Conservation (phyloP, 2,888 invertebrate genomes). For the Lepidochrysops patricia region DNA sequence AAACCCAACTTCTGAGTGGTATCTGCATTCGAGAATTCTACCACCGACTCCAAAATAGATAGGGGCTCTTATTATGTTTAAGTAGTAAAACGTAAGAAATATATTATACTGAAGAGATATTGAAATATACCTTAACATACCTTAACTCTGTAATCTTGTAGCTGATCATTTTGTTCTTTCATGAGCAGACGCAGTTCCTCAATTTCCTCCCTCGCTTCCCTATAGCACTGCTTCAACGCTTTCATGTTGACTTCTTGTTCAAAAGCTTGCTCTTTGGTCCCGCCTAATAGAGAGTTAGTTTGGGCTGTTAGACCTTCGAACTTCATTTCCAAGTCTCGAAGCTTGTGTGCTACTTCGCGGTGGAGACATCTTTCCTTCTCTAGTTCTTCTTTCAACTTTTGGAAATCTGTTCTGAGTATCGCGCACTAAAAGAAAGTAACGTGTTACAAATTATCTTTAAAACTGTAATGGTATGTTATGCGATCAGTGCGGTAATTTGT, state of each 20-base stretch:
- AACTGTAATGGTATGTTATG: too few species aligned
- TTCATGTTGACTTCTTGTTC: slow-evolving; percentile 70
- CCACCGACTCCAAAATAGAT: too few species aligned
- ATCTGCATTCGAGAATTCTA: too few species aligned
- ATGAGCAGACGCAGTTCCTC: slow-evolving; percentile 76
- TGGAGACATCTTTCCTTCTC: slow-evolving; percentile 76
- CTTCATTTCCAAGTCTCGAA: slow-evolving; percentile 59
- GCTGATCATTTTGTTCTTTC: slow-evolving; percentile 78
- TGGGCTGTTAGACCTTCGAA: slow-evolving; percentile 41
- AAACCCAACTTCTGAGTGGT: too few species aligned
- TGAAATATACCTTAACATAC: too few species aligned
- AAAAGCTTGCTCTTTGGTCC: slow-evolving; percentile 77
- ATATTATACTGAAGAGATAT: too few species aligned
- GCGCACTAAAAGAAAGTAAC: slow-evolving; percentile 42
- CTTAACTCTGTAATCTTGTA: slow-evolving; percentile 81
- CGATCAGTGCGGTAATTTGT: too few species aligned
- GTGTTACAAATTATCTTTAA: not conserved
- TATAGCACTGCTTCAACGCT: slow-evolving; percentile 71
- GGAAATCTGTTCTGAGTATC: slow-evolving; percentile 49
- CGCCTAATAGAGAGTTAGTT: slow-evolving; percentile 60
- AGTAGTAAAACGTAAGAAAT: too few species aligned
- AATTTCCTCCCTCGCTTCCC: slow-evolving; percentile 70
- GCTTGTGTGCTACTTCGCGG: slow-evolving; percentile 60
- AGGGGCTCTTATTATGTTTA: too few species aligned
- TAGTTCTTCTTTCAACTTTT: slow-evolving; percentile 66